phyloP scores from a whole-genome alignment of 2,797 vertebrate genomes.

The Parambassis ranga region DNA sequence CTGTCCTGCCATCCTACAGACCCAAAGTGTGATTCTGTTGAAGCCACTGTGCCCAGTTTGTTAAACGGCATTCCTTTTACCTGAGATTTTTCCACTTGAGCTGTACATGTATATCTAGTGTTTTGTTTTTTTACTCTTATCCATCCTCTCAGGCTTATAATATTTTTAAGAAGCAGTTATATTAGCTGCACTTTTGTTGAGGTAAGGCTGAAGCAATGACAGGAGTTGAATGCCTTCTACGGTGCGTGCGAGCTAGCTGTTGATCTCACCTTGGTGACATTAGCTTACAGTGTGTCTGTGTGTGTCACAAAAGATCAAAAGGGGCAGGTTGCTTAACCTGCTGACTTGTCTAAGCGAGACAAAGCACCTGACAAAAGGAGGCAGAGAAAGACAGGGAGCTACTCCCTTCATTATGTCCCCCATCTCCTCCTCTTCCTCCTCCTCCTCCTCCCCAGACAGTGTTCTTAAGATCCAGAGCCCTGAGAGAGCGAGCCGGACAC shows the following conservation, averaged over 20 bases:
- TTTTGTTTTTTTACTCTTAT: constrained; percentile 22
- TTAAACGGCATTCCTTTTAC: constrained; percentile 45
- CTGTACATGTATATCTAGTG: constrained; percentile 3
- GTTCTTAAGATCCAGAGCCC: constrained; percentile 73
- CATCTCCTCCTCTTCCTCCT: background rate
- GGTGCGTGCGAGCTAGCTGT: constrained; percentile 44
- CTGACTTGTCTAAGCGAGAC: constrained; percentile 88
- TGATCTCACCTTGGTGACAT: constrained; percentile 51
- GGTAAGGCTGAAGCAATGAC: constrained; percentile 49
- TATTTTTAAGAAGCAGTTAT: constrained; percentile 33
- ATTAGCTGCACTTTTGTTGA: constrained; percentile 40
- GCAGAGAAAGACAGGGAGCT: constrained; percentile 71
- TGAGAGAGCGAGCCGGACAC: constrained; percentile 61
- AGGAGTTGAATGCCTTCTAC: constrained; percentile 21
- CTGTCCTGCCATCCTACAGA: constrained; percentile 33
- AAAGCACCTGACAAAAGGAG: constrained; percentile 79
- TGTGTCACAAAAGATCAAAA: constrained; percentile 75
- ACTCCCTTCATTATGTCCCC: constrained; percentile 77
- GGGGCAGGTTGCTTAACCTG: constrained; percentile 83
- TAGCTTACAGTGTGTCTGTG: constrained; percentile 36
- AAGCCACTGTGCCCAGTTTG: constrained; percentile 35
- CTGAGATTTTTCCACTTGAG: constrained; percentile 45
- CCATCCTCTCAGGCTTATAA: constrained; percentile 42
- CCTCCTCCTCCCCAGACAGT: constrained; percentile 55
- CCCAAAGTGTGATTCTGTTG: constrained; percentile 47